Conservation (phyloP, 2,888 invertebrate species). For the Hirtodrosophila duncani region DNA sequence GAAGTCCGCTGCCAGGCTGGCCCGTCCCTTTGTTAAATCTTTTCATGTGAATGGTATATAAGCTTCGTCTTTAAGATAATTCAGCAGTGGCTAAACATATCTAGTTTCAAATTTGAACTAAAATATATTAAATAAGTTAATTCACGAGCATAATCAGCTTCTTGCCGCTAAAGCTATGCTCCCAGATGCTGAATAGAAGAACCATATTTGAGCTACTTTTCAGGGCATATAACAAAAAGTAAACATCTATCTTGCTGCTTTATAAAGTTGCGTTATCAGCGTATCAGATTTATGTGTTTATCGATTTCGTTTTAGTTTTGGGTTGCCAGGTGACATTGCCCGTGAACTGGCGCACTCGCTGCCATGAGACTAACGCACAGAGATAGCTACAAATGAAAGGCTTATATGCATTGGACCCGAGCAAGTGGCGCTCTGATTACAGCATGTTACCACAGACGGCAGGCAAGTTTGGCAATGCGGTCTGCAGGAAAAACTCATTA, state of each 20-base stretch:
- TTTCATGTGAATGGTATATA: too few species aligned
- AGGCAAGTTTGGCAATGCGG: neutral
- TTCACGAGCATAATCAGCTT: too few species aligned
- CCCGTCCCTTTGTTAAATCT: too few species aligned
- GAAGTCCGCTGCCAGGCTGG: too few species aligned
- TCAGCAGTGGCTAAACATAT: too few species aligned
- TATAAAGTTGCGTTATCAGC: slow-evolving; percentile 29
- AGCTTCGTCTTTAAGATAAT: too few species aligned
- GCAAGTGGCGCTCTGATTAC: slow-evolving; percentile 23
- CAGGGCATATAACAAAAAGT: too few species aligned
- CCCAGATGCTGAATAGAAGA: too few species aligned
- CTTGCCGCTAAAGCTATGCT: too few species aligned
- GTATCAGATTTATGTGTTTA: slow-evolving; percentile 55
- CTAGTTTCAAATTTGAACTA: too few species aligned
- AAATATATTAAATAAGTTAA: too few species aligned
- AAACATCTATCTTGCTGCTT: slow-evolving; percentile 1
- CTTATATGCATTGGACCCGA: slow-evolving; percentile 51
- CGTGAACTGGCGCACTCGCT: slow-evolving; percentile 37
- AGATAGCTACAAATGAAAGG: slow-evolving; percentile 29
- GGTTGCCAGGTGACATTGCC: slow-evolving; percentile 64
- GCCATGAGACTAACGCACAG: neutral
- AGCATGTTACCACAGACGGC: neutral
- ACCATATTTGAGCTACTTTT: too few species aligned
- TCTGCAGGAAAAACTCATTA: slow-evolving; percentile 70
- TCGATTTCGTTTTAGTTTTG: slow-evolving; percentile 59